Conservation (phyloP, 2,113 vertebrate genomes). For the Anguilla rostrata region DNA sequence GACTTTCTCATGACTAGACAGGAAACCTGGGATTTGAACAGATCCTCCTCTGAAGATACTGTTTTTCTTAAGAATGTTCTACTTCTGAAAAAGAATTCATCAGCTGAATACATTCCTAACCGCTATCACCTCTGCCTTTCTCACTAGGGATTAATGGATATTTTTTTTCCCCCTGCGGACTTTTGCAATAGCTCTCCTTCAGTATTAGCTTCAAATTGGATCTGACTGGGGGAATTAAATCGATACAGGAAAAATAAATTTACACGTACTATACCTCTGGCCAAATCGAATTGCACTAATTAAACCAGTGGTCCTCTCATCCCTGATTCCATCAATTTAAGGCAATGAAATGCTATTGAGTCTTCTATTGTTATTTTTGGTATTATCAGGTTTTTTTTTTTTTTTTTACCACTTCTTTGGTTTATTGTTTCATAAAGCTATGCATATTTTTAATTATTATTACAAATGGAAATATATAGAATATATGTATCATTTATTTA, state of each 20-base stretch:
- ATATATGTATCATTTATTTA: no score
- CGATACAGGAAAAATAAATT: neutral
- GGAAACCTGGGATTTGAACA: no score
- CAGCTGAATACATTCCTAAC: neutral
- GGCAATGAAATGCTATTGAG: neutral
- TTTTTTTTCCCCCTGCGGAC: neutral
- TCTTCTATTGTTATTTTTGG: neutral
- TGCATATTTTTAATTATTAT: no score
- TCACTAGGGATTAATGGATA: neutral
- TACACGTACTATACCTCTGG: neutral
- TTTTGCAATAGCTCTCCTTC: neutral
- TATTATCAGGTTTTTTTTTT: neutral
- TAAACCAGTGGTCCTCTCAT: neutral
- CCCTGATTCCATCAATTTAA: neutral
- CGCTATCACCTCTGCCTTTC: neutral
- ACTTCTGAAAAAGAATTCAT: neutral
- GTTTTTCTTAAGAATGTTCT: neutral
- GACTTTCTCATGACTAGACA: no score
- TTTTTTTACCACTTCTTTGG: neutral
- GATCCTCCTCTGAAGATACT: no score
- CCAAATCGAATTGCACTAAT: neutral
- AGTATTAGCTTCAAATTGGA: neutral
- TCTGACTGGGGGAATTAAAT: neutral
- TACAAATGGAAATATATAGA: no score
- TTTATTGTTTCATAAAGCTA: no score